Evolutionary conservation across 1,140 invertebrate species (phyloP).

Genomic region (Vanessa atalanta): DNA sequence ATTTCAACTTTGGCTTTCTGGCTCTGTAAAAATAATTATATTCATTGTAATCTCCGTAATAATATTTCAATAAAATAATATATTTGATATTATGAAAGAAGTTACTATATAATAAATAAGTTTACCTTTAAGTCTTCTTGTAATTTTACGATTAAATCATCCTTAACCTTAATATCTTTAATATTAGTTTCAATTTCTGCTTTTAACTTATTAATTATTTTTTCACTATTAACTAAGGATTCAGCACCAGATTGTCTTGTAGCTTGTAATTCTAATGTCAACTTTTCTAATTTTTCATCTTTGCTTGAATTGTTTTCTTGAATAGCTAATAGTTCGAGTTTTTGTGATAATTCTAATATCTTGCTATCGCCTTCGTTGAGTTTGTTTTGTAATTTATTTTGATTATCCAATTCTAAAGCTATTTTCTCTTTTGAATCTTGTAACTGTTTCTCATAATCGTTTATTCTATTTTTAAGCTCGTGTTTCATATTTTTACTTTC

Average conservation of each 20-base stretch:
- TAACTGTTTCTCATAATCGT: slow-evolving; percentile 70
- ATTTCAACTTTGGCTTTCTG: slow-evolving; percentile 67
- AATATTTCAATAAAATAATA: background rate
- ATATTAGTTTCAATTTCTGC: slow-evolving; percentile 56
- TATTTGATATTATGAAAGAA: slow-evolving; percentile 1
- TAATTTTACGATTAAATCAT: slow-evolving; percentile 61
- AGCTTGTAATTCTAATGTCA: slow-evolving; percentile 71
- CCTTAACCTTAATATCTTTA: slow-evolving; percentile 60
- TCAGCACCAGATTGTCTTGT: slow-evolving; percentile 63
- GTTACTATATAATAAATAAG: background rate
- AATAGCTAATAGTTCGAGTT: slow-evolving; percentile 67
- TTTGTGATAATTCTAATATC: slow-evolving; percentile 68
- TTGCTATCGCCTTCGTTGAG: slow-evolving; percentile 66
- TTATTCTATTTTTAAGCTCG: slow-evolving; percentile 66
- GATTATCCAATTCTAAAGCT: slow-evolving; percentile 72
- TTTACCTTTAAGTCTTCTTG: slow-evolving; percentile 74
- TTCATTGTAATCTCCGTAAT: background rate
- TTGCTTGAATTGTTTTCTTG: slow-evolving; percentile 70
- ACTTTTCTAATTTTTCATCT: slow-evolving; percentile 69
- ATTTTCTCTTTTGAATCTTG: slow-evolving; percentile 78
- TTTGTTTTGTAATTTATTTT: slow-evolving; percentile 70
- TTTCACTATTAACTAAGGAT: slow-evolving; percentile 65
- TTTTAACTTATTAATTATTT: slow-evolving; percentile 68
- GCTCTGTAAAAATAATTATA: slow-evolving; percentile 52
- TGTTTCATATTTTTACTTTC: slow-evolving; percentile 70